Conservation (phyloP, 2,888 invertebrate species). For the Nomada ruficornis region DNA sequence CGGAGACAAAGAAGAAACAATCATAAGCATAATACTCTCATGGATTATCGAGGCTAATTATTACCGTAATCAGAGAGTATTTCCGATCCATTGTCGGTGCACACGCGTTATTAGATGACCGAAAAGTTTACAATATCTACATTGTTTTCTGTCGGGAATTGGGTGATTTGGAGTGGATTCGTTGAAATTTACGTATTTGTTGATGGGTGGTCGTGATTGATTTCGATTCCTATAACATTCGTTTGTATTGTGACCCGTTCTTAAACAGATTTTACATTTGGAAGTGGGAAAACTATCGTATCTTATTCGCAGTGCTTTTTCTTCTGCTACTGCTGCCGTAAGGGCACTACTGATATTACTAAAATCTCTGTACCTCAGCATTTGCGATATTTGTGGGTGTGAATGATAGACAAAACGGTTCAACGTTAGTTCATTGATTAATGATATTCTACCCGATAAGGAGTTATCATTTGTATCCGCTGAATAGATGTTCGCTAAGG, state of each 20-base stretch:
- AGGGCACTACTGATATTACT: conserved; percentile 14
- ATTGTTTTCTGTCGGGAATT: background rate
- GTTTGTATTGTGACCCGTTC: background rate
- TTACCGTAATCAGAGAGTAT: background rate
- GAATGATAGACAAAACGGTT: conserved; percentile 8
- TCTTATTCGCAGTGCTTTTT: conserved; percentile 1
- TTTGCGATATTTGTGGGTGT: conserved; percentile 13
- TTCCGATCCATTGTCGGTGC: background rate
- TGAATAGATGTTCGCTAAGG: background rate
- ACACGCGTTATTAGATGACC: conserved; percentile 11
- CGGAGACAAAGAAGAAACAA: background rate
- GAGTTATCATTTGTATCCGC: background rate
- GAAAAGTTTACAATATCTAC: conserved; percentile 16
- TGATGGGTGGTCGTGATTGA: background rate
- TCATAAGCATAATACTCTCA: background rate
- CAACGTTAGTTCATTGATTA: conserved; percentile 20
- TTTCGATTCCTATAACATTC: conserved; percentile 6
- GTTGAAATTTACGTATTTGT: background rate
- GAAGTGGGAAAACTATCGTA: background rate
- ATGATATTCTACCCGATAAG: background rate
- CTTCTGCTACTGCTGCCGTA: conserved; percentile 27
- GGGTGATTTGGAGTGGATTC: background rate
- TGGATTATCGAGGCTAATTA: background rate
- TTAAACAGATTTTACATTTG: conserved; percentile 5
- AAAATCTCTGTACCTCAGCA: conserved; percentile 25